Evolutionary conservation across 2,888 invertebrate species (phyloP).

Genomic region (Prosopocoilus inquinatus): DNA sequence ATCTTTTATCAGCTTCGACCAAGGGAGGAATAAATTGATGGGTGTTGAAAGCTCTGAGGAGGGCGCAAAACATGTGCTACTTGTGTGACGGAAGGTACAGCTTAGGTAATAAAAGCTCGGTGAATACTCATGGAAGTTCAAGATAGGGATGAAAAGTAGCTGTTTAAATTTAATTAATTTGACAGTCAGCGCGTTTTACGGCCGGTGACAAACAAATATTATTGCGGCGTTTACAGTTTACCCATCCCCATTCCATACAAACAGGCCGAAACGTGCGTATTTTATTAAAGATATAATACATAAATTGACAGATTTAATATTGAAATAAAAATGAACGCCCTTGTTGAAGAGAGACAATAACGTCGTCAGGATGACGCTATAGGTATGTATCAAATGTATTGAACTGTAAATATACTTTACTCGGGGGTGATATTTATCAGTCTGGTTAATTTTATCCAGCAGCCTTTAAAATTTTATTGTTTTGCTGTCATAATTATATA

Average conservation of each 20-base stretch:
- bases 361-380: constrained; percentile 17
- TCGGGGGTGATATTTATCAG: constrained; percentile 23
- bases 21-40: too few relatives aligned
- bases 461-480: constrained; percentile 24
- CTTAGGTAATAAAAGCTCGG: constrained; percentile 9
- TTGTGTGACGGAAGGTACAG: constrained; percentile 6
- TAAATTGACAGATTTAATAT: too few relatives aligned
- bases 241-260: background rate
- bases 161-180: constrained; percentile 12
- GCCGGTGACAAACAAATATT: constrained; percentile 12
- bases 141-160: constrained; percentile 14
- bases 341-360: constrained; percentile 12
- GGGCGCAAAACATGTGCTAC: constrained; percentile 3
- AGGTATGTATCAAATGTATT: constrained; percentile 18
- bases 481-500: constrained; percentile 24
- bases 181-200: constrained; percentile 4
- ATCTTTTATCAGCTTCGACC: too few relatives aligned
- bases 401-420: constrained; percentile 20
- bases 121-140: constrained; percentile 11
- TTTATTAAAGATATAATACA: background rate
- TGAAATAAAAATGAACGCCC: constrained; percentile 4
- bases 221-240: constrained; percentile 5
- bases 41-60: too few relatives aligned
- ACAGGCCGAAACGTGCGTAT: background rate
- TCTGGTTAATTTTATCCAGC: constrained; percentile 22